phyloP scores from a whole-genome alignment of 2,888 invertebrate species.

The Clepsis dumicolana region DNA sequence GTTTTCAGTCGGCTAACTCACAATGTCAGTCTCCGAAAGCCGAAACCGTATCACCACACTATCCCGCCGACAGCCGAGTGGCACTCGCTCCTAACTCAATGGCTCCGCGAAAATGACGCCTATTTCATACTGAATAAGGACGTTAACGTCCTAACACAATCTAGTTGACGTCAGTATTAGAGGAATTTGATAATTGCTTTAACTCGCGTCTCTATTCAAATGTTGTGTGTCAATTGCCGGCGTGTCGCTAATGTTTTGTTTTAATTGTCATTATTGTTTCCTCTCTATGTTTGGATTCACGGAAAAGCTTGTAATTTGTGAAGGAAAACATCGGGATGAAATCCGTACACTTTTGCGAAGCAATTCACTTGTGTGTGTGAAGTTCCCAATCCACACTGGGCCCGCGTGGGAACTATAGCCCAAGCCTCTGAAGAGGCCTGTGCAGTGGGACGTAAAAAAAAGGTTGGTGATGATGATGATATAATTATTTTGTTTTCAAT shows the following conservation, averaged over 20 bases:
- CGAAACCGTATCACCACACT: background rate
- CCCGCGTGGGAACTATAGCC: too few species aligned
- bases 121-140: constrained; percentile 45
- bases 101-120: constrained; percentile 44
- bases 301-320: too few species aligned
- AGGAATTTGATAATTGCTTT: constrained; percentile 41
- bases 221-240: constrained; percentile 36
- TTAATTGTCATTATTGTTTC: background rate
- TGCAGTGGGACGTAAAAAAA: too few species aligned
- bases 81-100: constrained; percentile 21
- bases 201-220: constrained; percentile 38
- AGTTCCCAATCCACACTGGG: too few species aligned
- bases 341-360: too few species aligned
- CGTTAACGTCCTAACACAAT: constrained; percentile 18
- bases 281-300: too few species aligned
- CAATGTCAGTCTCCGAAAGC: background rate
- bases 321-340: too few species aligned
- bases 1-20: background rate
- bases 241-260: constrained; percentile 7
- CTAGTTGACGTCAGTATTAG: constrained; percentile 8
- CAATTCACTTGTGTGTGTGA: too few species aligned
- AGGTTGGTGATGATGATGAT: too few species aligned
- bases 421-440: too few species aligned
- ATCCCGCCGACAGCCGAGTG: constrained; percentile 21
- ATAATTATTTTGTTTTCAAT: too few species aligned